Percentiles rank a stretch among this genome's conserved stretches.
Evolutionary conservation across 2,797 vertebrate species (phyloP).

Genomic region (Carduelis carduelis): DNA sequence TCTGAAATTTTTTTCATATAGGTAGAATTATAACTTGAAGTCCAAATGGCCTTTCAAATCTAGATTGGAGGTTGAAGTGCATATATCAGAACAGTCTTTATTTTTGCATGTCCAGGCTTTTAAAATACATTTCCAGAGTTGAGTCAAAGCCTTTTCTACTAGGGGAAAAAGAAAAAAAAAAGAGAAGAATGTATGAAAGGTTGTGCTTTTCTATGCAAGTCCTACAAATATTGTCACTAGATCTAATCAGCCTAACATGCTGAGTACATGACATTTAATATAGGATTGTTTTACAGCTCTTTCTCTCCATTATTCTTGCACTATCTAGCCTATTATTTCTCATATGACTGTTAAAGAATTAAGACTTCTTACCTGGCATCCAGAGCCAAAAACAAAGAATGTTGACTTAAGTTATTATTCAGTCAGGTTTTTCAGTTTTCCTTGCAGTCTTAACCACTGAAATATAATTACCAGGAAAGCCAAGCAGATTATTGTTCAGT

Average conservation of each 20-base stretch:
- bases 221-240: constrained; percentile 26
- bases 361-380: neutral
- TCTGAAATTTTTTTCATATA: neutral
- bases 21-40: neutral
- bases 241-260: constrained; percentile 30
- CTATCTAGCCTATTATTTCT: constrained; percentile 10
- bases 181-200: neutral
- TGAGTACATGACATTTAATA: constrained; percentile 13
- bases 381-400: neutral
- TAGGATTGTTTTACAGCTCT: constrained; percentile 1
- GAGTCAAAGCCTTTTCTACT: neutral
- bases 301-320: constrained; percentile 7
- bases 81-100: neutral
- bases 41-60: neutral
- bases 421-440: neutral
- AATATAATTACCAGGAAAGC: neutral
- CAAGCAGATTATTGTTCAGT: neutral
- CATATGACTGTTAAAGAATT: neutral
- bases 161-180: neutral
- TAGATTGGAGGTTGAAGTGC: neutral
- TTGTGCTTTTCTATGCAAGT: neutral
- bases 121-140: neutral
- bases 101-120: neutral
- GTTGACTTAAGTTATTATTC: neutral
- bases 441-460: neutral